These are phyloP conservation scores for Lucilia sericata DNA, from an alignment of 1,140 invertebrate genomes.

Conservation along the genomic window DNA sequence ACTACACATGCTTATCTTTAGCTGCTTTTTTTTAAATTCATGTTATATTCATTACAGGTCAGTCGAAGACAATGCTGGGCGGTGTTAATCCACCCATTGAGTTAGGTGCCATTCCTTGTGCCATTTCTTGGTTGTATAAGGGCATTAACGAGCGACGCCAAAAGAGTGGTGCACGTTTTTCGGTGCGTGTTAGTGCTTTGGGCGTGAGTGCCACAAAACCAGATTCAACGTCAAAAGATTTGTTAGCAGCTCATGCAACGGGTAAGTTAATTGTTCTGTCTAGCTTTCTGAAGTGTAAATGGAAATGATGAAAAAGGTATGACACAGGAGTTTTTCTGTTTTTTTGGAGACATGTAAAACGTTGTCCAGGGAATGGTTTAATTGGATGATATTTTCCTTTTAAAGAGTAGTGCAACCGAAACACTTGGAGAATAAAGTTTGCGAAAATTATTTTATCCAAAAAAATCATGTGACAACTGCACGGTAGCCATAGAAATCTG, in stretches of 20 bases:
- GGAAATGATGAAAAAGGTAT: no score
- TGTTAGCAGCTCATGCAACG: conserved; percentile 86
- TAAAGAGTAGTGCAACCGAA: no score
- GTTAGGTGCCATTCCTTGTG: conserved; percentile 89
- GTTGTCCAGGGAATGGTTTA: not conserved
- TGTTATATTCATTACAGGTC: conserved; percentile 74
- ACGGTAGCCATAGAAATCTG: no score
- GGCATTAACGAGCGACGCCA: conserved; percentile 93
- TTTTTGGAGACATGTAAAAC: not conserved
- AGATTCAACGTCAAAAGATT: conserved; percentile 73
- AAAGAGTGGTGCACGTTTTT: conserved; percentile 90
- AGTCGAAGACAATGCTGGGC: conserved; percentile 93
- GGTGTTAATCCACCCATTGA: conserved; percentile 79
- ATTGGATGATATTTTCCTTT: no score
- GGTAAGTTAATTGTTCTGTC: conserved; percentile 71
- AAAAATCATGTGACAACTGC: no score
- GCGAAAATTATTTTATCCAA: no score
- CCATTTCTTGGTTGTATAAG: conserved; percentile 94
- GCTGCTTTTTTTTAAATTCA: not conserved
- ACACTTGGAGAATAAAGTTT: no score
- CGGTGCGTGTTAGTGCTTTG: conserved; percentile 90
- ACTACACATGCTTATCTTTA: conserved; percentile 44
- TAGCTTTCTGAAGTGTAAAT: not conserved
- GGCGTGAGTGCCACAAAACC: conserved; percentile 68
- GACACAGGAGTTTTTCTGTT: not conserved